Evolutionary conservation across 2,888 invertebrate species (phyloP), one percentile per base, ranked within the genome.

Genomic region (Drosophila aldrichi): DNA sequence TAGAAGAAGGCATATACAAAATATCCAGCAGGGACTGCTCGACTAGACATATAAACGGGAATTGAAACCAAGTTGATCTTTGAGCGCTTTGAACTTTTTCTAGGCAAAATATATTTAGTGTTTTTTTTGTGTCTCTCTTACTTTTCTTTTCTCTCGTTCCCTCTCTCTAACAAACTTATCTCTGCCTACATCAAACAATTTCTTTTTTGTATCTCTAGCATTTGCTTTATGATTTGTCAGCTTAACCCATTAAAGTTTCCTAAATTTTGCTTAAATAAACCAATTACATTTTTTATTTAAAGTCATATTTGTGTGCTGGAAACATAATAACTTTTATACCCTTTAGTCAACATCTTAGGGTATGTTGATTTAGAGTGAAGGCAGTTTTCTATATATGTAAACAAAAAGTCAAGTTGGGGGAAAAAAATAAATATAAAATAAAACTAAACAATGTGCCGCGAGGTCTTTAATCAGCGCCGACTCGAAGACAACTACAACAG

Each of bases 391-490:
- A 79, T 73, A 79, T 77, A 79, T 73, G 77, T 77, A 83, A 87
- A 86, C 83, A 83, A 81, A 74, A 75, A 68, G 22, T 60, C 51
- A 64, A 78, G 62, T 67, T 67, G 14, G 65, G 14, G 65, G 59
- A 49, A 32, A 49, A 14, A 18, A 43, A 43, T 5, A 54, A 58
- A 55, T 62, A 75, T 79, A 77, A 87, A 84, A 84, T 80, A 83
- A 77, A 65, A 80, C 82, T 80, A 87, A 84, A 87, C 85, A 83
- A 75, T 78, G 68, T 78, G 84, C 82, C 61, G 83, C 76, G 34
- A 61, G 63, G 68, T 68, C 80, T 84, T 84, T 84, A 84, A 84
- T 84, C 83, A 87, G 84, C 82, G 71, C 83, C 83, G 87, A 78
- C 80, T 71, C 66, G 18, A 54, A 68, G 68, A 48, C 70, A 74